A percentile compares a stretch with the other conserved stretches of the same genome.
Evolutionary conservation across 1,140 invertebrate species (phyloP).

Genomic region (Drosophila tristis): DNA sequence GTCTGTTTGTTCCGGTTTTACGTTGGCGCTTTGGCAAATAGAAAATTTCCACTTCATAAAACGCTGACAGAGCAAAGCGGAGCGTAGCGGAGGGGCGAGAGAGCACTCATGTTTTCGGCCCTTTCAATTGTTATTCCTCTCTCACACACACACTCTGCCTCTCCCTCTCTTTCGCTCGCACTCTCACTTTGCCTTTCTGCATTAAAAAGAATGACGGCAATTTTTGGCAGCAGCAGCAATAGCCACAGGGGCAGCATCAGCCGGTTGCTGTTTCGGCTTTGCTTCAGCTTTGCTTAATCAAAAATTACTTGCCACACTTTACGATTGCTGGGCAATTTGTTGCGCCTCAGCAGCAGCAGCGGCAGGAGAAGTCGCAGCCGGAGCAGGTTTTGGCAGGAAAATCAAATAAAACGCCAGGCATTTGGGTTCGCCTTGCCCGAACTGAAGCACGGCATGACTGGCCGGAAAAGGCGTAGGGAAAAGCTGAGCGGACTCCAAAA

Average conservation of each 20-base stretch:
- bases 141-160: background rate
- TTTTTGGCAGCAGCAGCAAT: conserved; percentile 43
- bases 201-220: conserved; percentile 82
- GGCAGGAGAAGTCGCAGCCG: conserved; percentile 6
- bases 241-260: no score
- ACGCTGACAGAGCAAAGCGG: conserved; percentile 65
- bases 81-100: no score
- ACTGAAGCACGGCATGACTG: conserved; percentile 36
- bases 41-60: conserved; percentile 79
- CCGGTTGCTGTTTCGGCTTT: conserved; percentile 1
- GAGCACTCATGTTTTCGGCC: conserved; percentile 69
- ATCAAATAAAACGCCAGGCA: conserved; percentile 63
- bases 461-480: conserved; percentile 25
- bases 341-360: conserved; percentile 45
- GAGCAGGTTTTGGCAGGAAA: conserved; percentile 13
- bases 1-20: conserved; percentile 72
- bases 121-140: conserved; percentile 43
- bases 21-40: conserved; percentile 74
- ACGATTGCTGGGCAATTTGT: conserved; percentile 78
- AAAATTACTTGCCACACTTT: conserved; percentile 77
- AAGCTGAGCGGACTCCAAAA: conserved; percentile 27
- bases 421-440: conserved; percentile 67
- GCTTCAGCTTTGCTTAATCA: conserved; percentile 68
- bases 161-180: background rate
- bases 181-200: conserved; percentile 27